These are phyloP conservation scores for Drosophila anceps DNA, from an alignment of 2,888 invertebrate genomes.

Conservation along the genomic window DNA sequence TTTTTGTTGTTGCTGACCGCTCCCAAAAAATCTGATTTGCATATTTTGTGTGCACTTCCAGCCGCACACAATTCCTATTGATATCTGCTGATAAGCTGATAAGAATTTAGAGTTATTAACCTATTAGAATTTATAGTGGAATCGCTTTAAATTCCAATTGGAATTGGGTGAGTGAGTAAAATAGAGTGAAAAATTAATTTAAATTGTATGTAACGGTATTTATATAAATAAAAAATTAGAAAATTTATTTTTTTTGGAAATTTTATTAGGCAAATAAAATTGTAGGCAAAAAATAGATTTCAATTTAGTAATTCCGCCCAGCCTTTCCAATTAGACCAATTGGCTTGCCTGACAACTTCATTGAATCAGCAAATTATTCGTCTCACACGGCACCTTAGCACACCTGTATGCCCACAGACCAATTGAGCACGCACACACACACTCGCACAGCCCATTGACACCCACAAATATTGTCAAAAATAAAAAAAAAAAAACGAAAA, in stretches of 20 bases:
- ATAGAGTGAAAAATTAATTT: background rate
- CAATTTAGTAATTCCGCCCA: background rate
- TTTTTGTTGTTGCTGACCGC: conserved; percentile 60
- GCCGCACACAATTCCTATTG: conserved; percentile 29
- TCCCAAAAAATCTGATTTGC: conserved; percentile 68
- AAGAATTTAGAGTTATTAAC: conserved; percentile 21
- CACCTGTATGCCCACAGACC: conserved; percentile 41
- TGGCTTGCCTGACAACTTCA: conserved; percentile 28
- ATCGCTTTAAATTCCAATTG: background rate
- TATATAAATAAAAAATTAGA: background rate
- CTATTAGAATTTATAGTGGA: background rate
- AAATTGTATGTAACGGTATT: background rate
- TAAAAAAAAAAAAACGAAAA: conserved; percentile 5
- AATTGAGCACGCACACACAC: conserved; percentile 12
- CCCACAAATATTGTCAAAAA: conserved; percentile 8
- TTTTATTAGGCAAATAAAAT: background rate
- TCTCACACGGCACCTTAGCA: conserved; percentile 26
- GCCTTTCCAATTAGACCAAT: background rate
- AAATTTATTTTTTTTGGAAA: background rate
- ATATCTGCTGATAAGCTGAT: conserved; percentile 43
- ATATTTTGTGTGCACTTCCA: conserved; percentile 43
- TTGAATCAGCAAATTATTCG: conserved; percentile 20
- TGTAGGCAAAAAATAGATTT: background rate
- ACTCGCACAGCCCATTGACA: conserved; percentile 15
- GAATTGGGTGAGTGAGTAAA: background rate